Evolutionary conservation across 2,888 invertebrate genomes (phyloP), one percentile per base, ranked within the genome.

Genomic region (Lissonota sp.): DNA sequence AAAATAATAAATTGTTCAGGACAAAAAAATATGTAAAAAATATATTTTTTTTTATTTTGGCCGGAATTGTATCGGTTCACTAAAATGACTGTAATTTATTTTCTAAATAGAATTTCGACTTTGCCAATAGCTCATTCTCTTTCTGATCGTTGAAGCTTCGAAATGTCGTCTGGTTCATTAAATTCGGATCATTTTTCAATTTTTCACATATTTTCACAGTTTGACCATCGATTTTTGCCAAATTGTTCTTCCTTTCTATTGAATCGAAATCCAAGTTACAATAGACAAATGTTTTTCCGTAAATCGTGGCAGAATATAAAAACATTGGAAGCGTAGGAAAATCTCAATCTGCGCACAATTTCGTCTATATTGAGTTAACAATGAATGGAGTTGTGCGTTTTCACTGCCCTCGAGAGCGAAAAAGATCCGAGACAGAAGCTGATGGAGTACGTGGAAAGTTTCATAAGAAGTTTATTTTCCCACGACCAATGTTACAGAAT

Each of bases 381-480:
- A 26, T 26, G 26, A 26, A 26, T 26, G 1, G 26, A 26, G 3
- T 26, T 26, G 26, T 26, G 55, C 5, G 55, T 10, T 37, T 26
- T 4, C 2, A 37, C 55, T 57, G 26, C 55, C 55, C 55, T 37
- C 51, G 51, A 53, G 5, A 53, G 5, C 1, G 3, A 6, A 8
- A 2, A 4, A 10, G 8, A 2, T 8, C 5, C 12, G 55, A 7
- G 37, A 4, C 26, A 5, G 10, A 44, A 49, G 44, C 53, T 44
- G 2, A 57, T 53, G 62, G 51, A 12, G 16, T 26, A 7, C 53
- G 49, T 60, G 79, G 67, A 69, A 73, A 69, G 69, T 79, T 79
- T 79, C 69, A 37, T 57, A 66, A 69, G 12, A 69, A 69, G 79
- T 73, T 73, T 73, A 69, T 79, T 73, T 73, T 79, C 67, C 7